Evolutionary conservation across 2,888 invertebrate genomes (phyloP), one percentile per base, ranked within the genome.

Genomic region (Lasioglossum vierecki): DNA sequence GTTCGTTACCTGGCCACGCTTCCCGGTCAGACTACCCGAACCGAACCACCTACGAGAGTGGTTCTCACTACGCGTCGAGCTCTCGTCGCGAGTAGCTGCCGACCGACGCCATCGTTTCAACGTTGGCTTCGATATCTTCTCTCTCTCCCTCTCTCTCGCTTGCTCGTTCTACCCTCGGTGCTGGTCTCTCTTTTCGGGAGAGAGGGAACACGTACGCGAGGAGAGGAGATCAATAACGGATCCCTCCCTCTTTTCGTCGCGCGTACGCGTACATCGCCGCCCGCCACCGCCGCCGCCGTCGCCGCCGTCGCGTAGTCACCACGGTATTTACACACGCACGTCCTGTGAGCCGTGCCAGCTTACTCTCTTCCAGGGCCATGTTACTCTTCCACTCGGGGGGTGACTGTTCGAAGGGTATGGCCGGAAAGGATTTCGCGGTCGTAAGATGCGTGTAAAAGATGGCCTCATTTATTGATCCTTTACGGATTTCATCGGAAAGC

Each of bases 141-240:
- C 57, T 41, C 30, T 35, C 26, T 26, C 26, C 13, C 26, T 60
- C 60, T 15, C 26, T 13, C 30, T 63, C 30, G 13, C 15, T 30
- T 15, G 1, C 60, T 13, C 60, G 6, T 15, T 15, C 30, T 63
- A 35, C 60, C n/a, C 26, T 60, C 15, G 22, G 4, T 26, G 26
- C 26, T 1, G 22, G 11, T 63, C 35, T 22, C 68, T 30, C 68
- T 39, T 35, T 39, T 18, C 39, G 63, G 63, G 85, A 86, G 83
- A 77, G 84, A 81, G 84, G 85, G 86, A 83, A 78, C 73, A 60
- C 74, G 84, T 84, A 85, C 78, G 72, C 80, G 82, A 88, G 75
- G 84, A 88, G 84, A 88, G 88, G 89, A 88, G 93, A 92, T 92
- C 92, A 92, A 92, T 92, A 92, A 93, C 93, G 90, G 91, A 91